phyloP scores from a whole-genome alignment of 2,797 vertebrate species.

The Podarcis siculus region DNA sequence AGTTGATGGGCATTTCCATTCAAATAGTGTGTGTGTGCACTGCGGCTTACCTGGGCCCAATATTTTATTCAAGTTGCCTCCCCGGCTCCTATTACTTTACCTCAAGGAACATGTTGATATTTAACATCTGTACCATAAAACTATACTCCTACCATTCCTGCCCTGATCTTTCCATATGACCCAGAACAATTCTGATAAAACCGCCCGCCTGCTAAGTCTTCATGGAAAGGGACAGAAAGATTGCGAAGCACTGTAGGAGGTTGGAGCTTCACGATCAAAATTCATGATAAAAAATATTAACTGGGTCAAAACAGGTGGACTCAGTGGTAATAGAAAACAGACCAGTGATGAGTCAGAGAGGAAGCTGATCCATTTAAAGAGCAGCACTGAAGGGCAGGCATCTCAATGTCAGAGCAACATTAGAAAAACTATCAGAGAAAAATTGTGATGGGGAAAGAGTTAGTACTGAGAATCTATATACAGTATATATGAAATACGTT shows the following conservation, averaged over 20 bases:
- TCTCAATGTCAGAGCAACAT: neutral
- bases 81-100: too few species aligned
- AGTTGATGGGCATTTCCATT: too few species aligned
- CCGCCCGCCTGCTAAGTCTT: neutral
- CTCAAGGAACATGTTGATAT: neutral
- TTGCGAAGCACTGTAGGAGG: neutral
- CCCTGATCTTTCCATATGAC: neutral
- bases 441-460: neutral
- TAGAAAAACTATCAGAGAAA: neutral
- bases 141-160: neutral
- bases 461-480: neutral
- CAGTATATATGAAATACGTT: too few species aligned
- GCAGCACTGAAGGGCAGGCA: neutral
- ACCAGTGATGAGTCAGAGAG: neutral
- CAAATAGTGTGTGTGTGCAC: too few species aligned
- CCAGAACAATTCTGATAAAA: neutral
- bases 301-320: neutral
- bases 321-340: neutral
- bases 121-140: neutral
- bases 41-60: too few species aligned
- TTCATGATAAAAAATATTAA: conserved; percentile 14
- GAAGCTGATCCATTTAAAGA: neutral
- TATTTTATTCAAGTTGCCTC: too few species aligned
- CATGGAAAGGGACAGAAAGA: neutral
- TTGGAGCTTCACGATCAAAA: neutral